Conservation (phyloP, 1,140 invertebrate species). For the Kradibia gibbosae region DNA sequence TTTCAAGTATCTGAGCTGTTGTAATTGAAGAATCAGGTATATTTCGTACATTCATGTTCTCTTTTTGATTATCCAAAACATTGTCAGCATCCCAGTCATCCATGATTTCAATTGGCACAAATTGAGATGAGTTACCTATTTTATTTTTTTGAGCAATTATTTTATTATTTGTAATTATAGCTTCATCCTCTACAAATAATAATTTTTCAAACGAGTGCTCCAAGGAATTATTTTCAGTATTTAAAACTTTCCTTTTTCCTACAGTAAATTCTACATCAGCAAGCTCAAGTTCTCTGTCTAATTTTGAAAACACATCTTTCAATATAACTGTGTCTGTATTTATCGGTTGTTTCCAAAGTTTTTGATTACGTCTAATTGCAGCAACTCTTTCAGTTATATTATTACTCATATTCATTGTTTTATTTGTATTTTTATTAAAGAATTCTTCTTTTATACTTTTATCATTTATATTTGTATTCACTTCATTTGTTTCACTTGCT, state of each 20-base stretch:
- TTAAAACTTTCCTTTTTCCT: neutral
- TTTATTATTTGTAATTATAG: slow-evolving; percentile 58
- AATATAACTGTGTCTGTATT: slow-evolving; percentile 21
- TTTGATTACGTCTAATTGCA: slow-evolving; percentile 41
- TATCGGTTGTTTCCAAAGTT: slow-evolving; percentile 18
- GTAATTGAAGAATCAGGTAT: neutral
- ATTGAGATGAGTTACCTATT: slow-evolving; percentile 11
- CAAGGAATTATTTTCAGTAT: slow-evolving; percentile 10
- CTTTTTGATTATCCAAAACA: neutral
- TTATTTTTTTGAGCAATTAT: slow-evolving; percentile 57
- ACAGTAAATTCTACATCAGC: slow-evolving; percentile 55
- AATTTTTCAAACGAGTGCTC: slow-evolving; percentile 26
- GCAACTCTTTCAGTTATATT: slow-evolving; percentile 41
- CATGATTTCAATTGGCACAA: slow-evolving; percentile 40
- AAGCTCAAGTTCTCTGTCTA: slow-evolving; percentile 57
- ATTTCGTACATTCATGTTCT: neutral
- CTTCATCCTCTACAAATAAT: slow-evolving; percentile 6
- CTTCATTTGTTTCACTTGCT: neutral
- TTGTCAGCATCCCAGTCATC: slow-evolving; percentile 37
- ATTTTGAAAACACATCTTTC: slow-evolving; percentile 44
- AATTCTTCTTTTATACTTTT: slow-evolving; percentile 30
- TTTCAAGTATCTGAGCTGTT: neutral
- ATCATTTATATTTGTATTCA: slow-evolving; percentile 4
- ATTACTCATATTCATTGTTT: slow-evolving; percentile 35
- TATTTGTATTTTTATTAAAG: neutral